Conservation (phyloP, 2,113 vertebrate species). For the Puma concolor region DNA sequence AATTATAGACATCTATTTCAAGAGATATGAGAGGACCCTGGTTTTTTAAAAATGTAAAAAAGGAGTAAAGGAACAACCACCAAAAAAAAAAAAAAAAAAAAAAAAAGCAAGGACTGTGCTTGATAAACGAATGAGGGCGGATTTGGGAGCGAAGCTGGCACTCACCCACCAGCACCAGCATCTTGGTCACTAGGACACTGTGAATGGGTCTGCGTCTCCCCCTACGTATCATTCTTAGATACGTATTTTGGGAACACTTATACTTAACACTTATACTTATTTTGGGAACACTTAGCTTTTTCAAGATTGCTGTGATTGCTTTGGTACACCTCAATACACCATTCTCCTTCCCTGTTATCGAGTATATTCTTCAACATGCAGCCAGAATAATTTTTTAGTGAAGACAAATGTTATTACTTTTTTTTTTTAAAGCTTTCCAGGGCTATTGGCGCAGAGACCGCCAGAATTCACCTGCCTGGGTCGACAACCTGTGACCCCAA, state of each 20-base stretch:
- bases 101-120: rapidly evolving
- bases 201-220: too few species aligned
- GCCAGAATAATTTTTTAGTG: background rate
- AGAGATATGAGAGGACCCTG: background rate
- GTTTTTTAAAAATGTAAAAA: background rate
- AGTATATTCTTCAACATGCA: background rate
- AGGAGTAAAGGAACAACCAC: background rate
- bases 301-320: background rate
- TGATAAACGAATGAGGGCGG: rapidly evolving
- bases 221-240: background rate
- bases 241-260: background rate
- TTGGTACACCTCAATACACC: background rate
- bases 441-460: background rate
- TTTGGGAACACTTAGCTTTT: background rate
- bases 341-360: background rate
- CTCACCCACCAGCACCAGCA: rapidly evolving
- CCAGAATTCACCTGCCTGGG: background rate
- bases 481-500: rapidly evolving
- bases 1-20: background rate
- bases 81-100: too few species aligned
- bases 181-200: background rate
- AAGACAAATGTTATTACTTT: background rate
- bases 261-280: too few species aligned
- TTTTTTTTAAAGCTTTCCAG: too few species aligned
- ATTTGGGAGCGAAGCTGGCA: background rate